Percentiles rank a stretch among this genome's conserved stretches.
phyloP scores from a whole-genome alignment of 1,140 invertebrate species.

The Lucilia cuprina region DNA sequence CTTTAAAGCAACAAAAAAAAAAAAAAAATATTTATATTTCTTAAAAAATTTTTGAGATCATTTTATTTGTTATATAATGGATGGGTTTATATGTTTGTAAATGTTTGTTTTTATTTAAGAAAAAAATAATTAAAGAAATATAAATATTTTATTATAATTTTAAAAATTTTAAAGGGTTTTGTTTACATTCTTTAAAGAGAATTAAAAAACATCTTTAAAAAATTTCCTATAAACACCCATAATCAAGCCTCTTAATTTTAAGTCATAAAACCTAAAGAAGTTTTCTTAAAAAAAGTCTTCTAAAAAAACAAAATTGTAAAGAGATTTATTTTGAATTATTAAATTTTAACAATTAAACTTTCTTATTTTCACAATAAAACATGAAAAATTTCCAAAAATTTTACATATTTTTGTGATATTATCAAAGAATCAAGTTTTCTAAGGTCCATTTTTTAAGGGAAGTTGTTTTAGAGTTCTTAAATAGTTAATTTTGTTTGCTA shows the following conservation, averaged over 20 bases:
- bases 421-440: no score
- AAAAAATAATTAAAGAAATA: conserved; percentile 2
- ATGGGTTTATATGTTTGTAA: background rate
- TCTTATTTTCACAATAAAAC: no score
- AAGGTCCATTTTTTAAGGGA: no score
- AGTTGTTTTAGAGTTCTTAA: no score
- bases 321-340: conserved; percentile 19
- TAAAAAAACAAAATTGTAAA: conserved; percentile 12
- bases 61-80: conserved; percentile 18
- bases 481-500: no score
- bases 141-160: background rate
- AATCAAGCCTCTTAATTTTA: background rate
- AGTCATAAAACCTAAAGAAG: background rate
- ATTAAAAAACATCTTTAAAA: no score
- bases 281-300: background rate
- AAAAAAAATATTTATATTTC: background rate
- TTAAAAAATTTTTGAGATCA: conserved; percentile 27
- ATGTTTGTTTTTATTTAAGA: background rate
- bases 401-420: no score
- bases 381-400: no score
- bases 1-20: no score
- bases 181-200: no score
- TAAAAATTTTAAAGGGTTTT: background rate
- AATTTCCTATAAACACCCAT: background rate
- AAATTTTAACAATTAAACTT: no score